Evolutionary conservation across 1,140 invertebrate genomes (phyloP), one percentile per base, ranked within the genome.

Genomic region (Drosophila tropicalis): DNA sequence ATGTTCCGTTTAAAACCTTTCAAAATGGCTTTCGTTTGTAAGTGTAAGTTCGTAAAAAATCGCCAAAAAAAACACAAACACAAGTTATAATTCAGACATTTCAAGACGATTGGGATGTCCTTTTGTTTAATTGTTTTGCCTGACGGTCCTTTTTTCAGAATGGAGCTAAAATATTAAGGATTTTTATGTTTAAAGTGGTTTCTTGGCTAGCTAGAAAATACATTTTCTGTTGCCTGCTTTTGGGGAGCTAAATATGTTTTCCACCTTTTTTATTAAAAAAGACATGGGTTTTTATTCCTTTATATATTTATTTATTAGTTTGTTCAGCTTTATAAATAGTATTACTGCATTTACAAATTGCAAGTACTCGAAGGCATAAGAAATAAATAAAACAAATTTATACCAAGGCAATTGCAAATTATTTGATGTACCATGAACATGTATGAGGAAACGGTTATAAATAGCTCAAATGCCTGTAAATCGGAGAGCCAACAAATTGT

Each of bases 251-350:
- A n/a, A n/a, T n/a, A n/a, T n/a, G n/a, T n/a, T n/a, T n/a, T n/a
- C n/a, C n/a, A n/a, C n/a, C n/a, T n/a, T n/a, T n/a, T n/a, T n/a
- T n/a, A n/a, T n/a, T n/a, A n/a, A n/a, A 10, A 36, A 36, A 36
- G 2, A 12, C 9, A 1, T 62, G n/a, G n/a, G n/a, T n/a, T 44
- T 58, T 39, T 5, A 5, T 58, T 36, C 56, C 56, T 36, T 17
- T 58, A 58, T 39, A 58, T 51, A 39, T 58, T 19, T 36, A 34
- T 58, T 62, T 62, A 62, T 62, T 62, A 62, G 40, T 62, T 62
- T 29, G 60, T 44, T 62, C 12, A 62, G 19, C 13, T 62, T 41
- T 62, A 40, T 62, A 34, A 36, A 39, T 39, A 58, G 32, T 39
- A 58, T 58, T 58, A 36, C 56, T 58, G 56, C 56, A 32, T 58